Percentiles rank a stretch among this genome's conserved stretches.
Evolutionary conservation across 2,888 invertebrate genomes (phyloP).

Genomic region (Andrena flavipes): DNA sequence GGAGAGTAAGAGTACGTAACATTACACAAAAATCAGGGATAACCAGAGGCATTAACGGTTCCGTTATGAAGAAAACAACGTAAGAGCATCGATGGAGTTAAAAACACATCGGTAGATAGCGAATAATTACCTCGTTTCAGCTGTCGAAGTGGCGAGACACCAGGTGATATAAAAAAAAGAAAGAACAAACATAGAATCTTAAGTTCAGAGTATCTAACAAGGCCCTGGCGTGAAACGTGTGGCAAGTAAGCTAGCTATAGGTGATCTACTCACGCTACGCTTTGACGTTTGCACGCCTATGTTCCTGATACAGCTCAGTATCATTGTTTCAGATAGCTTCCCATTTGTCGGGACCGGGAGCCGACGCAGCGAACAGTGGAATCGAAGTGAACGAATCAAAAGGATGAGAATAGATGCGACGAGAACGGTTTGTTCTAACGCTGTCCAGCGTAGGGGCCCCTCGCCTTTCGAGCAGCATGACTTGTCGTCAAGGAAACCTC

Average conservation of each 20-base stretch:
- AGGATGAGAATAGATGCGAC: conserved; percentile 10
- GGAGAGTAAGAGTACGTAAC: too few species aligned
- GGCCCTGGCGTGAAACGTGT: conserved; percentile 63
- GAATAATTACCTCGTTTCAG: conserved; percentile 83
- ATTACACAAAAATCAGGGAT: too few species aligned
- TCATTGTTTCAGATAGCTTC: conserved; percentile 79
- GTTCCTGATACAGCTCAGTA: conserved; percentile 84
- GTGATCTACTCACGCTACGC: conserved; percentile 85
- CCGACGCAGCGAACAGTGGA: background rate
- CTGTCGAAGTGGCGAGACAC: conserved; percentile 79
- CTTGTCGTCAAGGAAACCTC: too few species aligned
- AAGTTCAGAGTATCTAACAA: conserved; percentile 50
- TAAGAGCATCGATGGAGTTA: conserved; percentile 16
- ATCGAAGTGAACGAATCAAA: conserved; percentile 21
- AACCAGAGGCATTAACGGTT: background rate
- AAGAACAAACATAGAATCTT: conserved; percentile 64
- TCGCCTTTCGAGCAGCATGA: conserved; percentile 4
- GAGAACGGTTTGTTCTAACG: conserved; percentile 18
- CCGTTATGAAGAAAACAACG: background rate
- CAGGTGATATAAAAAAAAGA: conserved; percentile 72
- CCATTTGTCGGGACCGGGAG: background rate
- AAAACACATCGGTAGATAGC: conserved; percentile 48
- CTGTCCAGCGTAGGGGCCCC: conserved; percentile 52
- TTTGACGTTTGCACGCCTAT: conserved; percentile 82
- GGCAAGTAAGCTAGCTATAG: conserved; percentile 69